These are phyloP conservation scores for Caenorhabditis sp. DNA, from an alignment of 2,888 invertebrate genomes.

Conservation along the genomic window DNA sequence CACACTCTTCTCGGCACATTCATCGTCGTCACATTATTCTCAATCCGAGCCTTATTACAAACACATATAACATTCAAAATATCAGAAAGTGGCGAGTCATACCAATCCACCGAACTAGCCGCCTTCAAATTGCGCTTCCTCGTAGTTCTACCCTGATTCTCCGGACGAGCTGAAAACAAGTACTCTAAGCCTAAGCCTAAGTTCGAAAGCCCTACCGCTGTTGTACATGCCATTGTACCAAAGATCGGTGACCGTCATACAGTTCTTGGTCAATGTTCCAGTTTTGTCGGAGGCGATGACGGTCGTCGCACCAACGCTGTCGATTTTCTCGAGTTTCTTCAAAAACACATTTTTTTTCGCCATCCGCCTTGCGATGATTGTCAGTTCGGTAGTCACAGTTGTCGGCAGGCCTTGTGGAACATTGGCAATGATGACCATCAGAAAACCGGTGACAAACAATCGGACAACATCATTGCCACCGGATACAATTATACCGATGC, in stretches of 20 bases:
- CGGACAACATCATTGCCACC: slow-evolving; percentile 48
- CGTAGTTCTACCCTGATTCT: slow-evolving; percentile 42
- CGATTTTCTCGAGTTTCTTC: slow-evolving; percentile 55
- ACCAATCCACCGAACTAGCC: slow-evolving; percentile 31
- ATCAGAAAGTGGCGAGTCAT: slow-evolving; percentile 47
- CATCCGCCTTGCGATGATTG: slow-evolving; percentile 56
- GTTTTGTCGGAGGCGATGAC: slow-evolving; percentile 52
- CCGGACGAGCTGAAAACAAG: slow-evolving; percentile 36
- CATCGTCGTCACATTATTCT: slow-evolving; percentile 31
- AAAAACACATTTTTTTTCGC: slow-evolving; percentile 53
- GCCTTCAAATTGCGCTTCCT: slow-evolving; percentile 36
- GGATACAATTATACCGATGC: slow-evolving; percentile 48
- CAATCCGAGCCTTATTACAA: slow-evolving; percentile 53
- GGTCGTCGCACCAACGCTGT: slow-evolving; percentile 51
- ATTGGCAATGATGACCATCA: slow-evolving; percentile 59
- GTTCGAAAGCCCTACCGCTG: slow-evolving; percentile 31
- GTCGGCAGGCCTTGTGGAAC: slow-evolving; percentile 60
- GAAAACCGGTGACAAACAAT: slow-evolving; percentile 59
- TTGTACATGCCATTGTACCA: slow-evolving; percentile 48
- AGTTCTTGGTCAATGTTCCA: slow-evolving; percentile 56
- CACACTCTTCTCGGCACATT: slow-evolving; percentile 37
- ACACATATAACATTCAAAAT: slow-evolving; percentile 51
- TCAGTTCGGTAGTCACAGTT: slow-evolving; percentile 51
- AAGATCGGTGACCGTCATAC: slow-evolving; percentile 55
- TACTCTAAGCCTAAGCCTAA: neutral